A percentile compares a stretch with the other conserved stretches of the same genome.
Conservation (phyloP, 1,140 invertebrate species). For the Drosophila ercepeae region DNA sequence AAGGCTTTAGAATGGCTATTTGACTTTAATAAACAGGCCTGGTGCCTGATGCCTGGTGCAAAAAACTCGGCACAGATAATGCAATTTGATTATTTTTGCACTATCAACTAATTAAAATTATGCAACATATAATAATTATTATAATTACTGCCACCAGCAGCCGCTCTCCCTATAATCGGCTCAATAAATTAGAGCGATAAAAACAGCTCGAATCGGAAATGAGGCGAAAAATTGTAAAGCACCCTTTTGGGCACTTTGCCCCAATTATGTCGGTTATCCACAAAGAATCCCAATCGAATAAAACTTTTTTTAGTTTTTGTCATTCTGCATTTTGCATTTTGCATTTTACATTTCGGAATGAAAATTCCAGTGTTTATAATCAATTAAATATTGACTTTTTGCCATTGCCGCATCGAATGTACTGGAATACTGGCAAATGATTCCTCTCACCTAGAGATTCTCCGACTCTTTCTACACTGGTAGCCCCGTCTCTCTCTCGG, state of each 20-base stretch:
- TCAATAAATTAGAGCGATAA: slow-evolving; percentile 49
- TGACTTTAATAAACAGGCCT: slow-evolving; percentile 23
- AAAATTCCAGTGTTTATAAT: slow-evolving; percentile 48
- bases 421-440: slow-evolving; percentile 25
- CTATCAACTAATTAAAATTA: slow-evolving; percentile 61
- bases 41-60: background rate
- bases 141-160: background rate
- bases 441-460: slow-evolving; percentile 39
- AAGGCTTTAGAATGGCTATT: slow-evolving; percentile 42
- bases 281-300: slow-evolving; percentile 33
- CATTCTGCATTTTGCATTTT: background rate
- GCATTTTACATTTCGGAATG: slow-evolving; percentile 3
- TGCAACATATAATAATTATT: slow-evolving; percentile 54
- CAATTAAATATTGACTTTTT: slow-evolving; percentile 51
- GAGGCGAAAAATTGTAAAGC: slow-evolving; percentile 41
- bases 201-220: slow-evolving; percentile 39
- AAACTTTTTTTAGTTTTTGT: slow-evolving; percentile 20
- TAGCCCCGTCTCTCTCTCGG: slow-evolving; percentile 2
- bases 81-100: slow-evolving; percentile 47
- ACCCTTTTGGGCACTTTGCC: slow-evolving; percentile 18
- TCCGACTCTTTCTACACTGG: background rate
- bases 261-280: slow-evolving; percentile 12
- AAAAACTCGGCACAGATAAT: slow-evolving; percentile 34
- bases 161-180: slow-evolving; percentile 44
- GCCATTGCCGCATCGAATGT: slow-evolving; percentile 24